Conservation (phyloP, 2,888 invertebrate species). For the Caenorhabditis panamensis region DNA sequence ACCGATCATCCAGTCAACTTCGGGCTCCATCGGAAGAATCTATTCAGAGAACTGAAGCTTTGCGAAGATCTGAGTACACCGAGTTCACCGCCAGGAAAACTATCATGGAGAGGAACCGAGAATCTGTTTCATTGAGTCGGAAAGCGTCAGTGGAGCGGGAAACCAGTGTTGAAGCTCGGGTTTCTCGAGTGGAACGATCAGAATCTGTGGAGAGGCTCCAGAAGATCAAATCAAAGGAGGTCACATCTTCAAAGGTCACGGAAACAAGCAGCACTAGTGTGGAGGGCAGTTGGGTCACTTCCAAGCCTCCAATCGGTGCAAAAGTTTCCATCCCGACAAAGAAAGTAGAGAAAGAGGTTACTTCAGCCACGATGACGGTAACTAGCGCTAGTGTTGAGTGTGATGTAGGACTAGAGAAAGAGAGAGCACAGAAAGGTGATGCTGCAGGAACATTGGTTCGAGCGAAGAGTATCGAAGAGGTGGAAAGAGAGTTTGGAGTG, state of each 20-base stretch:
- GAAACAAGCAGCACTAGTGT: constrained; percentile 26
- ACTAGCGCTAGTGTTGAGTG: constrained; percentile 47
- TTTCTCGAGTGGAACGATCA: constrained; percentile 10
- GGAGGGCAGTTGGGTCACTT: constrained; percentile 37
- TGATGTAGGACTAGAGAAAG: constrained; percentile 52
- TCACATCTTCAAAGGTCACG: constrained; percentile 7
- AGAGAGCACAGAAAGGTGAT: constrained; percentile 32
- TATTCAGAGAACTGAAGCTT: constrained; percentile 19
- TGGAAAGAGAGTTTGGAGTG: constrained; percentile 57
- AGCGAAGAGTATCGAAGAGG: constrained; percentile 57
- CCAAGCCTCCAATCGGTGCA: constrained; percentile 35
- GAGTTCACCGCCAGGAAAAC: constrained; percentile 35
- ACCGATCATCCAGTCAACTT: constrained; percentile 46
- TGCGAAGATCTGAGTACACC: constrained; percentile 42
- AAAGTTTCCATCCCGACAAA: constrained; percentile 32
- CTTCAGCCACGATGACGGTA: constrained; percentile 46
- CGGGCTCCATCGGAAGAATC: constrained; percentile 53
- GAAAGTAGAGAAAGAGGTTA: constrained; percentile 52
- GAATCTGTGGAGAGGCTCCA: constrained; percentile 31
- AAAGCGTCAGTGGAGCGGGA: constrained; percentile 44
- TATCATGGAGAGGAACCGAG: constrained; percentile 12
- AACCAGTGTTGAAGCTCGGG: constrained; percentile 43
- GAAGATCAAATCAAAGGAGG: constrained; percentile 13
- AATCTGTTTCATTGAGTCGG: constrained; percentile 39
- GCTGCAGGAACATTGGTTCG: constrained; percentile 51